Base-by-base conservation (phyloP, 92 coral and sea anemone genomes). In the Porites lobata region DNA sequence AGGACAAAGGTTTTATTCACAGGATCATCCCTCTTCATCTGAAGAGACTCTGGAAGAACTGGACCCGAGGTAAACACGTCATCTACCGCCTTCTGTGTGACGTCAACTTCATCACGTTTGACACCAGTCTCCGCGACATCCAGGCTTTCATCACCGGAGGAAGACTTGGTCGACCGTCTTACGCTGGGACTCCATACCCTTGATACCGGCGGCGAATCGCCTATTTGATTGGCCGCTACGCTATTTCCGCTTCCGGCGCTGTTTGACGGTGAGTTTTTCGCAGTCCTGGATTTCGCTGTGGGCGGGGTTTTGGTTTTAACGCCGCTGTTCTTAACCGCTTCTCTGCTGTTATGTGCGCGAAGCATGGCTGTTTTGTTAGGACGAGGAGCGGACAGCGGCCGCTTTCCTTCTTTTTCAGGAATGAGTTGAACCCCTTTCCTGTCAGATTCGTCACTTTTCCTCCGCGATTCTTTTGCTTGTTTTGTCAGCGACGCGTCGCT, bases 1-100 rank as follows among this genome's bases (percentile, higher is more conserved):
- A 93, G 62, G 11, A 96, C 98, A 89, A 95, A 95, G 5, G 99
- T 96, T 71, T 85, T 76, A 79, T 95, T 96, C n/a, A 69, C 88
- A 22, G 72, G 20, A 61, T 95, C 93, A 65, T 90, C 94, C 83
- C 96, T 92, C 26, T 93, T 90, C 94, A 93, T 93, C 84, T 89
- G 92, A 68, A 95, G 81, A 9, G 92, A 95, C 59, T 93, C 88
- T 6, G 96, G 96, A 29, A 93, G 65, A 15, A 43, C 75, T 82
- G 80, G 69, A 18, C 86, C 63, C 9, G 85, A 84, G 12, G 74
- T 69, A 68, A 95, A 95, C 1, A 95, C 75, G 52, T 92, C 94
- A 56, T 95, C 96, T 26, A 95, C 93, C 61, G 82, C 91, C 72
- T 88, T 91, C 85, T 95, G 95, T 18, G 93, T 73, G 50, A 73